Base-by-base conservation (phyloP, 1,140 invertebrate species). In the Periplaneta americana region DNA sequence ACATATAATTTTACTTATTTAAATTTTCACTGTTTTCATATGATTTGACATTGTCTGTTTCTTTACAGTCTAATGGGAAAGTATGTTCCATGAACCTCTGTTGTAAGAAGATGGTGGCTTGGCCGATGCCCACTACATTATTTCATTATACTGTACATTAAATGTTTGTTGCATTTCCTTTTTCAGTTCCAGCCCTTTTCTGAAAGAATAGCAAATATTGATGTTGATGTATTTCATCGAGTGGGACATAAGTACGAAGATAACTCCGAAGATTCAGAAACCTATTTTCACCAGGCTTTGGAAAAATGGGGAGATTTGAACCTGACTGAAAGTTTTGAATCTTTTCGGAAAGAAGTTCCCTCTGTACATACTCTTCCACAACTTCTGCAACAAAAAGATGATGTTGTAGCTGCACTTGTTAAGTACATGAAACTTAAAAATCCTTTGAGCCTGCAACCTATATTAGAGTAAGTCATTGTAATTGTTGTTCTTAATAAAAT, bases 241-340 rank as follows among this genome's bases (percentile, higher is more conserved):
- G 91, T 96, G 75, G 90, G 91, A 3, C 95, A 96, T 89, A 90
- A 91, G 85, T 91, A 95, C 87, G 90, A 93, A 85, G 89, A 90
- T 78, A 88, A 91, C 35, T 90, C 91, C 48, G 92, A 94, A 83
- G 92, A 94, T 82, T 86, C 88, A 48, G 92, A 93, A 84, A 96
- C 95, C 5, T 93, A 93, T 87, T 97, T 98, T 87, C 89, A 93
- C 85, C 91, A 96, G 86, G 91, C 95, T 0, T 85, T 98, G n/a
- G 89, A 93, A 83, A 97, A 97, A 91, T 98, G 96, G 96, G 92
- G 92, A 85, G 93, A 93, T 48, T 89, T 97, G 32, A 97, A 98
- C 88, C 91, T 95, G 80, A 95, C 96, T 2, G 92, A 96, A 84
- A 93, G 94, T 85, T 98, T 94, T 88, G 91, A 91, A 76, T 89